Evolutionary conservation across 2,888 invertebrate genomes (phyloP), one percentile per base, ranked within the genome.

Genomic region (Morpho helenor): DNA sequence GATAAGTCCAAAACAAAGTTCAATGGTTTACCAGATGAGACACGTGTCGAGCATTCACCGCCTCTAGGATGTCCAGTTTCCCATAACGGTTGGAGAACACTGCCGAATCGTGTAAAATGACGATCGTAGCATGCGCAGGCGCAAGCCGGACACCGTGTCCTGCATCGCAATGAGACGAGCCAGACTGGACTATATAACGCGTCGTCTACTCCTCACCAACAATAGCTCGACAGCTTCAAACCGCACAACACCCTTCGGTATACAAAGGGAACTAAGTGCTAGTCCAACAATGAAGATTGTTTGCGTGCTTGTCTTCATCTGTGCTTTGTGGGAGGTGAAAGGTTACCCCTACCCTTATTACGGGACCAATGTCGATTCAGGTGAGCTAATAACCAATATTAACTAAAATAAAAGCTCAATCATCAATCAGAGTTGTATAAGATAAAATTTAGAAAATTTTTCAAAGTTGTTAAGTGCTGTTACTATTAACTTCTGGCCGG

Each of bases 121-220:
- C 73, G 75, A 70, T 67, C 68, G 64, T 69, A 68, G 69, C 68
- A 68, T 67, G 74, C 75, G 76, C 77, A 68, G 76, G 75, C 81
- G 80, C 82, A 74, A 66, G 68, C 73, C 65, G 60, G 42, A 49
- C 41, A 23, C 57, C 87, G 85, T 84, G 89, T 49, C 49, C 55
- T 69, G 89, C 72, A 87, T 90, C 79, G 73, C 80, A 88, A 90
- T 87, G 70, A 86, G 76, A 77, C 78, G 81, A 65, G 78, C 65
- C 77, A 68, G 73, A 70, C 74, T 73, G 74, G 78, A 77, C 72
- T 90, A 90, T 88, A 90, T 80, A 89, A 84, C 71, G 79, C 79
- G 79, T 63, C 65, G 64, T 58, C 70, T 68, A 71, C 60, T 66
- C 65, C 61, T 62, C 60, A 62, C 67, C 75, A 72, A 61, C 87